Evolutionary conservation across 1,140 invertebrate genomes (phyloP).

Genomic region (Geopemphigus sp.): DNA sequence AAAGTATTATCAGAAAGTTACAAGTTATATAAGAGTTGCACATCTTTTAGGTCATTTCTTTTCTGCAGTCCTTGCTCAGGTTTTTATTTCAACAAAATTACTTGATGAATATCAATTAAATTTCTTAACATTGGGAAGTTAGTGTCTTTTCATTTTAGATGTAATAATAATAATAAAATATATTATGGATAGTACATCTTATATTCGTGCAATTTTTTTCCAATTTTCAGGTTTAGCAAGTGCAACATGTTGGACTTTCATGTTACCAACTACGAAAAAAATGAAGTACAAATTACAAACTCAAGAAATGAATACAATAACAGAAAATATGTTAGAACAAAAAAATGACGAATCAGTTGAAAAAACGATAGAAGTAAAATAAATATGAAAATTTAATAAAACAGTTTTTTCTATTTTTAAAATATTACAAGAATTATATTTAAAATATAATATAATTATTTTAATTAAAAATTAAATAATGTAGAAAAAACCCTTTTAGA

Average conservation of each 20-base stretch:
- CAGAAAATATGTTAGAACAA: background rate
- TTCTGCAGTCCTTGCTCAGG: conserved; percentile 49
- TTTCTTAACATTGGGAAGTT: conserved; percentile 39
- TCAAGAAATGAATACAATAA: conserved; percentile 19
- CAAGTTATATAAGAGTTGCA: conserved; percentile 72
- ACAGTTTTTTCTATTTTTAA: background rate
- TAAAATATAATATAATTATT: background rate
- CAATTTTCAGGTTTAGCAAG: conserved; percentile 7
- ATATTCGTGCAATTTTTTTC: background rate
- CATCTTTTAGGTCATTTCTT: conserved; percentile 68
- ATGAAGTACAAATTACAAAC: background rate
- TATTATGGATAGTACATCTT: background rate
- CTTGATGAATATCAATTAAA: conserved; percentile 35
- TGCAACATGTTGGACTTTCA: conserved; percentile 12
- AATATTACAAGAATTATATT: too few relatives aligned
- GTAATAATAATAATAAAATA: background rate
- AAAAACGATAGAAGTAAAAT: background rate
- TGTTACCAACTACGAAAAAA: conserved; percentile 6
- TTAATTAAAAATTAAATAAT: background rate
- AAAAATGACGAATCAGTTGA: background rate
- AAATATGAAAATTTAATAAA: background rate
- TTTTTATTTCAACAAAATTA: conserved; percentile 53
- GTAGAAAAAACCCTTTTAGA: background rate
- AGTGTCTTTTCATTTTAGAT: background rate
- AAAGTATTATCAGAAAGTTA: conserved; percentile 72